phyloP scores from a whole-genome alignment of 2,888 invertebrate species.

The Alloplasta piceator region DNA sequence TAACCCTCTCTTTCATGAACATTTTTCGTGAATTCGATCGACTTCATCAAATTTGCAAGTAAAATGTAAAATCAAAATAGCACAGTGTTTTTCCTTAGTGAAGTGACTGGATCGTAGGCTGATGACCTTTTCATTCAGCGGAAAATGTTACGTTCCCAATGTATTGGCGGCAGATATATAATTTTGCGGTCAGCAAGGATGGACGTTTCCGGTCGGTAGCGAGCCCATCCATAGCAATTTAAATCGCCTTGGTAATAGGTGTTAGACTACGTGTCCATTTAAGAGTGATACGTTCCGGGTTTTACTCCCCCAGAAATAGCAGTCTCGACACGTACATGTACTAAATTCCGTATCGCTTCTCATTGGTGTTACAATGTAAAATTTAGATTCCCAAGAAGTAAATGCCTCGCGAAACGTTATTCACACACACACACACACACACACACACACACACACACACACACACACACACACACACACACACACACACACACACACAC shows the following conservation, averaged over 20 bases:
- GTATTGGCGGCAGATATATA: constrained; percentile 17
- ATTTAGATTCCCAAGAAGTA: not conserved
- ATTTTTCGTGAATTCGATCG: no score
- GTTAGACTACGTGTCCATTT: constrained; percentile 55
- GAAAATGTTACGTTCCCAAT: no score
- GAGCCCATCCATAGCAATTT: constrained; percentile 33
- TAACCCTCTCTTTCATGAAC: no score
- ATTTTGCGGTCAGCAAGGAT: constrained; percentile 18
- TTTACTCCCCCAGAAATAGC: constrained; percentile 14
- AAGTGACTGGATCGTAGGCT: no score
- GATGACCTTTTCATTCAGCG: no score
- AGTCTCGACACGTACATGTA: constrained; percentile 43
- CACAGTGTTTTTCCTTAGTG: no score
- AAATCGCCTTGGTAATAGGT: constrained; percentile 47
- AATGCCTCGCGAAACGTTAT: not conserved
- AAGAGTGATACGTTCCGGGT: constrained; percentile 46
- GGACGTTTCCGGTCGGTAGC: not conserved
- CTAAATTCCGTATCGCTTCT: constrained; percentile 37
- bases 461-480: no score
- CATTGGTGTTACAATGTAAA: constrained; percentile 25
- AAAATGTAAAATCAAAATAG: no score
- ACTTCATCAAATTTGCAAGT: no score
- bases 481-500: no score
- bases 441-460: no score
- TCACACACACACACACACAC: no score